phyloP scores from a whole-genome alignment of 2,113 vertebrate genomes.

The Gulo gulo region DNA sequence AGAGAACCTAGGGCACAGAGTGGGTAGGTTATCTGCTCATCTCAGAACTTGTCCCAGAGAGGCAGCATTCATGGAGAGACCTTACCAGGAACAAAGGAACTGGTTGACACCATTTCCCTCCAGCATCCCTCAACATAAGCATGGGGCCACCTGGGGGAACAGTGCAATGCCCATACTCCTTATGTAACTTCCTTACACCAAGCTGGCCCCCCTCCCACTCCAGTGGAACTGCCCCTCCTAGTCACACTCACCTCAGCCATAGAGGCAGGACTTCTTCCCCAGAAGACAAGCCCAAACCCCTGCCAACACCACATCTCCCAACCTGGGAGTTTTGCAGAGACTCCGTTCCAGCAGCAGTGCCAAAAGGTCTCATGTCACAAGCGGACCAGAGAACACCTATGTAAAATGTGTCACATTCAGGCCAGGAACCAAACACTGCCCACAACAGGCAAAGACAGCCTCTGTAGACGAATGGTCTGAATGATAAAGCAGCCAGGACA shows the following conservation, averaged over 20 bases:
- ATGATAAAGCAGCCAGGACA: neutral
- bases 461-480: neutral
- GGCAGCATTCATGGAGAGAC: neutral
- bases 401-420: neutral
- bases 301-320: neutral
- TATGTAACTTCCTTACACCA: neutral
- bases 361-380: neutral
- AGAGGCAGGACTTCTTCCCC: neutral
- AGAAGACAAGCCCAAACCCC: neutral
- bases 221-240: neutral
- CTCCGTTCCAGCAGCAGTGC: neutral
- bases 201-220: neutral
- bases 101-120: neutral
- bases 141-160: neutral
- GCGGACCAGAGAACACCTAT: neutral
- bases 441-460: neutral
- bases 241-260: neutral
- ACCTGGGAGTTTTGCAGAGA: neutral
- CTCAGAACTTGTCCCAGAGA: neutral
- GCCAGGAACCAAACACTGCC: neutral
- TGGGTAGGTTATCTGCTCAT: neutral
- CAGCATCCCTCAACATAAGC: neutral
- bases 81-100: neutral
- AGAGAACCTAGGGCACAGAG: neutral
- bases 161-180: neutral